Evolutionary conservation across 2,888 invertebrate species (phyloP), one percentile per base, ranked within the genome.

Genomic region (Hydrotaea cyrtoneurina): DNA sequence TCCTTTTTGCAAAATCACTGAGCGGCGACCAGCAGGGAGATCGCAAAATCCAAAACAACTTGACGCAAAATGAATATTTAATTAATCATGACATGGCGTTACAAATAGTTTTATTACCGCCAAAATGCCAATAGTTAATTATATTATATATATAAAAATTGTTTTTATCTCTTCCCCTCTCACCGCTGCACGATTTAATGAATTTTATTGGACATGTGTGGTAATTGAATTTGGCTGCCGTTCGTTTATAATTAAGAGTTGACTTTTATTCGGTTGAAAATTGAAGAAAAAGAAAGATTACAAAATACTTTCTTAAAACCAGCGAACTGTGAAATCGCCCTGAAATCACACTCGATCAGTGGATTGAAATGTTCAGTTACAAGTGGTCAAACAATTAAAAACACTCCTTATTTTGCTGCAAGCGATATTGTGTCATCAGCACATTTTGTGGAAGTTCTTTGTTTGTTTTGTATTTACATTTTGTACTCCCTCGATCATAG

Each of bases 11-110:
- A 15, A 46, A 11, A 31, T 31, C 31, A 31, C 7, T 7, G n/a
- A 5, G 50, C 50, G 15, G 50, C 50, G 15, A 50, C 50, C n/a
- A n/a, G n/a, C n/a, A n/a, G n/a, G n/a, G n/a, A 7, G 53, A 5
- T 36, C 36, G 36, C 36, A 36, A 36, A 53, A 17, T 53, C 19
- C 31, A 43, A 13, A 53, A 43, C 43, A 39, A 66, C 21, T 66
- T 46, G 15, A 85, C 82, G 85, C 57, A 55, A 79, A 77, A 85
- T 46, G 85, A 79, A 85, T 85, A 82, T 82, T 80, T 80, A 85
- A 82, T 85, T 85, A 85, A 85, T 77, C 73, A 82, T 77, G 77
- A 74, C 76, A 80, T 85, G 85, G 85, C 85, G 85, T 69, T 69
- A 69, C 69, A 69, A 69, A 69, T 69, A 69, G 69, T 69, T 69